Percentiles rank a stretch among this genome's conserved stretches.
Conservation (phyloP, 2,797 vertebrate species). For the Smutsia temminckii region DNA sequence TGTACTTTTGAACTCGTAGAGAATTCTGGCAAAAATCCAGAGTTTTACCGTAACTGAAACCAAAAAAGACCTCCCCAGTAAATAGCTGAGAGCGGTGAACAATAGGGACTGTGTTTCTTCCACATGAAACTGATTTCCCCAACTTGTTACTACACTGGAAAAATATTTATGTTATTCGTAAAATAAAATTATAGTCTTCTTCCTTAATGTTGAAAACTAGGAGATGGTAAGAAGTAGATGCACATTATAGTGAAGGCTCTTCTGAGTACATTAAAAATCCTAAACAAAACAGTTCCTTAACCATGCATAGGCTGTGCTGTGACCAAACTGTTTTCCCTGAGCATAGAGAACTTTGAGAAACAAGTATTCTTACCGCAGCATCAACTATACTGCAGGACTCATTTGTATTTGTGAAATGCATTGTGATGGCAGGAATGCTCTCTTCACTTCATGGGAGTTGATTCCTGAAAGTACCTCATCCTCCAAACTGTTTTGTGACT, state of each 20-base stretch:
- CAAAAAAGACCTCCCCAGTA: slow-evolving; percentile 22
- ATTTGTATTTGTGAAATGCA: neutral
- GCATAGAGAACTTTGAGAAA: neutral
- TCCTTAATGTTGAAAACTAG: neutral
- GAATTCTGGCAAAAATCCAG: slow-evolving; percentile 12
- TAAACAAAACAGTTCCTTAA: neutral
- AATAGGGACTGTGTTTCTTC: neutral
- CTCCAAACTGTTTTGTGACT: no score
- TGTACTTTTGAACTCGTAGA: slow-evolving; percentile 69
- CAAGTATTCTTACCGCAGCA: neutral
- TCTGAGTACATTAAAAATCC: neutral
- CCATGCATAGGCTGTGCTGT: neutral
- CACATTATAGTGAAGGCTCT: neutral
- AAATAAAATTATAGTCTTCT: slow-evolving; percentile 11
- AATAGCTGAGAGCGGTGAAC: slow-evolving; percentile 29
- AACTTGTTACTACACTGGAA: neutral
- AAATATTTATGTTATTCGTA: neutral
- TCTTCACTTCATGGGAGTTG: neutral
- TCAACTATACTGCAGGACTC: neutral
- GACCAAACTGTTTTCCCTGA: neutral
- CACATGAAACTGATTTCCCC: neutral
- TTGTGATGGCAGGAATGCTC: neutral
- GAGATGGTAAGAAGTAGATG: neutral
- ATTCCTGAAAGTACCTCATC: no score
- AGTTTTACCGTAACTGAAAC: slow-evolving; percentile 67